These are phyloP conservation scores for Hydraecia micacea DNA, from an alignment of 2,888 invertebrate genomes.

Conservation along the genomic window DNA sequence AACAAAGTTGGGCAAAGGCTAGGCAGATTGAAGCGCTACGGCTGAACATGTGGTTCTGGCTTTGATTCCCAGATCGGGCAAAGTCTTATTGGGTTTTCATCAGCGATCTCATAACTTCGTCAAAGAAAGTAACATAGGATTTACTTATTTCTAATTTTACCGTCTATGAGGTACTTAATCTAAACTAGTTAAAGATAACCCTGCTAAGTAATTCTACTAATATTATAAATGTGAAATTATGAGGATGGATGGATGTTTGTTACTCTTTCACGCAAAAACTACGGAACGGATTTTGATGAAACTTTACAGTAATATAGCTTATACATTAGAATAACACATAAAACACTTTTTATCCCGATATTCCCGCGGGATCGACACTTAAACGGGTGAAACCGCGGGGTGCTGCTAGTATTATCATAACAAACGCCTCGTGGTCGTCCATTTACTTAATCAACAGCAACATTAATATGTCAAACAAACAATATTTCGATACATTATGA, in stretches of 20 bases:
- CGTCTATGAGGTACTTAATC: neutral
- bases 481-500: neutral
- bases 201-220: too few species aligned
- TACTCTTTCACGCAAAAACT: too few species aligned
- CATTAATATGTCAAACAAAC: slow-evolving; percentile 16
- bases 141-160: neutral
- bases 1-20: too few species aligned
- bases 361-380: too few species aligned
- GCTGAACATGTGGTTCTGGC: neutral
- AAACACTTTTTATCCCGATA: too few species aligned
- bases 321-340: too few species aligned
- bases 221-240: too few species aligned
- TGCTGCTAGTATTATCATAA: slow-evolving; percentile 1
- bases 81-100: neutral
- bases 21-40: neutral
- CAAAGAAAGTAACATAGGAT: neutral
- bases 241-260: too few species aligned
- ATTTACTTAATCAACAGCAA: slow-evolving; percentile 14
- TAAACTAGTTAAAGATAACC: neutral
- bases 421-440: slow-evolving; percentile 21
- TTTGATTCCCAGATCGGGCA: neutral
- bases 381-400: too few species aligned
- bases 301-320: too few species aligned
- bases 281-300: too few species aligned
- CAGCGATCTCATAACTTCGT: neutral